Base-by-base conservation (phyloP, 2,113 vertebrate genomes). In the Macrotus californicus region DNA sequence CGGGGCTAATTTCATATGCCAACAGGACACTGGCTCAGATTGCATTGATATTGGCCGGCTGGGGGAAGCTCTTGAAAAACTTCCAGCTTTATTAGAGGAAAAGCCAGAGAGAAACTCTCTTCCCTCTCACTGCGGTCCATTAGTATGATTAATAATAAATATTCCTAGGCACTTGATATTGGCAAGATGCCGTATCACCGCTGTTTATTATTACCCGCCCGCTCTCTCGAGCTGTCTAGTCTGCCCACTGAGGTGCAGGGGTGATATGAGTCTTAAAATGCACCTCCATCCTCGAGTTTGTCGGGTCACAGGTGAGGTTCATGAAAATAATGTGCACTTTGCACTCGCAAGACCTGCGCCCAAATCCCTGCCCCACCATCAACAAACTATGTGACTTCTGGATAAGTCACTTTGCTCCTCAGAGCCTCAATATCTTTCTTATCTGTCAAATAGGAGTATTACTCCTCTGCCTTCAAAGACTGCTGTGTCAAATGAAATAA, bases 131-230 rank as follows among this genome's bases (percentile, higher is more conserved):
- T 56, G 43, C 70, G 24, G 34, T 66, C 76, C 70, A 93, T 93
- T 91, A 81, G 43, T 66, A 64, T 93, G 87, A 93, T 97, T 81
- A 94, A 85, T 93, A 92, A 96, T 84, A 87, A 94, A 96, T 96
- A 89, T 89, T 81, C 52, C 41, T 39, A 56, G 76, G 61, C 9
- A 85, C 52, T 77, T 67, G 54, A 36, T 80, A 46, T 6, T 92
- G 72, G 86, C 43, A 91, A 88, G 48, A 83, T 7, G 26, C 50
- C 24, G 12, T 59, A 69, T 76, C 50, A n/a, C 46, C 2, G 31
- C 59, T 93, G 54, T 56, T 90, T 81, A n/a, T 93, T 64, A 89
- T 61, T 85, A 76, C 36, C 46, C 50, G 41, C 21, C 34, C 0
- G 0, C 31, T 75, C 31, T 75, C 66, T 91, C 10, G 5, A 87